phyloP scores from a whole-genome alignment of 2,888 invertebrate species.

The Drosophila meridiana region DNA sequence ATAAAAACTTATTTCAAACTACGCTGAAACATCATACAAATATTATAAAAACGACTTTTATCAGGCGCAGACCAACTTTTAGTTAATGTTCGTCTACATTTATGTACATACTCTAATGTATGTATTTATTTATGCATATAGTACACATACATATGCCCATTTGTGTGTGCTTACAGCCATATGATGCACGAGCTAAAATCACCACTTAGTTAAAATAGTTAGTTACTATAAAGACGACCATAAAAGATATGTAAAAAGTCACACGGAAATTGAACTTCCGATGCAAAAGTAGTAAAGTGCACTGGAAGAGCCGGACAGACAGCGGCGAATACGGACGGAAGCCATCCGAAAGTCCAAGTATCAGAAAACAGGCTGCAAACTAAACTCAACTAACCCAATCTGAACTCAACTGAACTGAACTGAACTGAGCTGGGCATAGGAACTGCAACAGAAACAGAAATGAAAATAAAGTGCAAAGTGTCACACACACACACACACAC shows the following conservation, averaged over 20 bases:
- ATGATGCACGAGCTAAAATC: neutral
- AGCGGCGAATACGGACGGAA: slow-evolving; percentile 56
- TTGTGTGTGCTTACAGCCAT: neutral
- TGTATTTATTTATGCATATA: neutral
- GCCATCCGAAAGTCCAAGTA: slow-evolving; percentile 55
- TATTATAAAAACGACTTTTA: neutral
- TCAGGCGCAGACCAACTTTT: neutral
- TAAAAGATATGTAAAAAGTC: slow-evolving; percentile 14
- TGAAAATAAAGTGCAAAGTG: slow-evolving; percentile 27
- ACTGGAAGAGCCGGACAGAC: slow-evolving; percentile 32
- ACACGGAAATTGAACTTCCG: slow-evolving; percentile 77
- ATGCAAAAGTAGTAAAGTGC: slow-evolving; percentile 55
- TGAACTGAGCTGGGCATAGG: slow-evolving; percentile 22
- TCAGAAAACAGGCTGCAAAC: slow-evolving; percentile 54
- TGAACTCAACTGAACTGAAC: slow-evolving; percentile 37
- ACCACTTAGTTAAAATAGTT: slow-evolving; percentile 12
- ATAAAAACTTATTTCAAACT: too few species aligned
- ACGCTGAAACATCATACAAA: too few species aligned
- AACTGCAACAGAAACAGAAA: slow-evolving; percentile 25
- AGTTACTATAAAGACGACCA: neutral
- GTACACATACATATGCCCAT: neutral
- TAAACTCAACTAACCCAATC: slow-evolving; percentile 33
- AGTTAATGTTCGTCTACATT: neutral
- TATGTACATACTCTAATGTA: neutral
- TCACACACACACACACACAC: slow-evolving; percentile 31